Conservation (phyloP, 2,888 invertebrate species). For the Hyles lineata region DNA sequence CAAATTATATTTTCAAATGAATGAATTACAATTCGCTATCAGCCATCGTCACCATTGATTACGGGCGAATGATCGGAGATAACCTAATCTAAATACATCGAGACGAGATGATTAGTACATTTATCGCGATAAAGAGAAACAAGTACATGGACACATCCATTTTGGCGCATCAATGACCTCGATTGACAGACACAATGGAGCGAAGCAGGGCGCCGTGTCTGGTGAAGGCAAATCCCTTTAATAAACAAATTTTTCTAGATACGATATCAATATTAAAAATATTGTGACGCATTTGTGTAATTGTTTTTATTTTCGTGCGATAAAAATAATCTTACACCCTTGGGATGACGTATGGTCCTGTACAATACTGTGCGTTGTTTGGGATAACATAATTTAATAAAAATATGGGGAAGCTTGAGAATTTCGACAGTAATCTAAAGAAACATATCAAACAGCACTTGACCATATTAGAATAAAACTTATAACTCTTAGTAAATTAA, state of each 20-base stretch:
- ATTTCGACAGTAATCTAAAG: too few relatives aligned
- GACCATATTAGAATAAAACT: too few relatives aligned
- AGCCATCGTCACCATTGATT: constrained; percentile 46
- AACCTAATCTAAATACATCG: constrained; percentile 28
- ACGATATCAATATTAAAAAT: constrained; percentile 1
- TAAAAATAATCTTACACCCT: not conserved
- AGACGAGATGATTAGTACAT: constrained; percentile 20
- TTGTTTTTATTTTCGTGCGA: not conserved
- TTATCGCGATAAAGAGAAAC: constrained; percentile 22
- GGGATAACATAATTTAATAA: too few relatives aligned
- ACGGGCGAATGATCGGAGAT: constrained; percentile 25
- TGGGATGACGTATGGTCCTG: too few relatives aligned
- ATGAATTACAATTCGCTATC: constrained; percentile 40
- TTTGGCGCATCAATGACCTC: constrained; percentile 19
- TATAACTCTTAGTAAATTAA: too few relatives aligned
- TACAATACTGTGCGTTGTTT: not conserved
- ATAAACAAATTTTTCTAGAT: not conserved
- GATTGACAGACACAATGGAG: constrained; percentile 18
- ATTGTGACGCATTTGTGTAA: not conserved
- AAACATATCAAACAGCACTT: too few relatives aligned
- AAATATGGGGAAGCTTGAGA: too few relatives aligned
- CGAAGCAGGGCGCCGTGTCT: constrained; percentile 9
- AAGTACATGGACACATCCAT: constrained; percentile 20
- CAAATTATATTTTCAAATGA: constrained; percentile 35
- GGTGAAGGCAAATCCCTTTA: not conserved